phyloP scores from a whole-genome alignment of 2,888 invertebrate species.

The Cheilosia soror region DNA sequence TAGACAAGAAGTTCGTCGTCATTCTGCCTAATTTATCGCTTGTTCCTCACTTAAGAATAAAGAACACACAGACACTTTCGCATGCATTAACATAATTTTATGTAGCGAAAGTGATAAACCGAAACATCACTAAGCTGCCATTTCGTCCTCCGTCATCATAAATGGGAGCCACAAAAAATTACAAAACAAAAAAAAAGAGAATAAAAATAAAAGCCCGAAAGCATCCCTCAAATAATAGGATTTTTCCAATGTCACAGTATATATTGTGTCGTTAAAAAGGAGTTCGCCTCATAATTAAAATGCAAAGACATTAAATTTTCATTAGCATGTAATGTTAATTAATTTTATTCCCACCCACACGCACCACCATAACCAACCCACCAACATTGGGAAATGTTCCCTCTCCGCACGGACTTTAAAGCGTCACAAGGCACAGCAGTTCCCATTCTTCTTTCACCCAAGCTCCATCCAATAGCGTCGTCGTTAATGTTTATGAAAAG shows the following conservation, averaged over 20 bases:
- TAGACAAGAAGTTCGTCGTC: conserved; percentile 38
- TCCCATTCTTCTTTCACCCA: neutral
- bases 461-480: conserved; percentile 14
- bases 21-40: conserved; percentile 50
- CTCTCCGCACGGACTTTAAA: conserved; percentile 21
- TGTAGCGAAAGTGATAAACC: conserved; percentile 72
- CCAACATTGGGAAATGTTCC: neutral
- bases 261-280: conserved; percentile 61
- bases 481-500: conserved; percentile 50
- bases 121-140: conserved; percentile 71
- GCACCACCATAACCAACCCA: neutral
- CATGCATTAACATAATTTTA: conserved; percentile 66
- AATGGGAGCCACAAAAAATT: conserved; percentile 16
- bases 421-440: conserved; percentile 16
- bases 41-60: conserved; percentile 29
- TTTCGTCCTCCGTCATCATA: conserved; percentile 47
- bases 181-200: conserved; percentile 1
- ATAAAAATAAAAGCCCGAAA: conserved; percentile 8
- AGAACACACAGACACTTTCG: conserved; percentile 30
- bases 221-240: conserved; percentile 51
- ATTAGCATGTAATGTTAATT: conserved; percentile 79
- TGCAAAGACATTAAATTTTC: conserved; percentile 78
- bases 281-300: conserved; percentile 75
- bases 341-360: conserved; percentile 76
- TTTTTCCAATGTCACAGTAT: conserved; percentile 38